Conservation (phyloP, 2,797 vertebrate species). For the Myoxocephalus aenaeus region DNA sequence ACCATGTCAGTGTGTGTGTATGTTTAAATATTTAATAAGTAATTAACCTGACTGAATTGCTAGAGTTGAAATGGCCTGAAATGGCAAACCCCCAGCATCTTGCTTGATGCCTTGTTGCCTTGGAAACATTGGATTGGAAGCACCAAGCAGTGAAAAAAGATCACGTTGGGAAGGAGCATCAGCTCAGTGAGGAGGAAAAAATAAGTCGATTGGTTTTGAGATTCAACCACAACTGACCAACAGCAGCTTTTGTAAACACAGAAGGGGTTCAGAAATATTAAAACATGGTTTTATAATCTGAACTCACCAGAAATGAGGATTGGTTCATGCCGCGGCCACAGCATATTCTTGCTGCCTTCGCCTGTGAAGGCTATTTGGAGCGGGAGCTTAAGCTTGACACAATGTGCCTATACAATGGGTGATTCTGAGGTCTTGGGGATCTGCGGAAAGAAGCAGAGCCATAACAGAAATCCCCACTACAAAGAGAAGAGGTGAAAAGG, state of each 20-base stretch:
- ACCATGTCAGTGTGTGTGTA: slow-evolving; percentile 42
- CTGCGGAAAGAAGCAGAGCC: slow-evolving; percentile 76
- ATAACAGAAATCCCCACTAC: slow-evolving; percentile 82
- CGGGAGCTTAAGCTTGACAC: slow-evolving; percentile 80
- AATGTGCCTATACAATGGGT: slow-evolving; percentile 79
- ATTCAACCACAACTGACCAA: slow-evolving; percentile 78
- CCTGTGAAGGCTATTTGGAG: slow-evolving; percentile 72
- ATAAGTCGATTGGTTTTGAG: slow-evolving; percentile 78
- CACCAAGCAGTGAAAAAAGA: slow-evolving; percentile 54
- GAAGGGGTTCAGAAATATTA: slow-evolving; percentile 57
- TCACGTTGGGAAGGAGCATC: slow-evolving; percentile 66
- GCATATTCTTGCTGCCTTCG: slow-evolving; percentile 75
- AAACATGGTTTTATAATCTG: slow-evolving; percentile 72
- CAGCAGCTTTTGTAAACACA: slow-evolving; percentile 71
- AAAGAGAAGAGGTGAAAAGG: slow-evolving; percentile 82
- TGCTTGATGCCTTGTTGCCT: slow-evolving; percentile 72
- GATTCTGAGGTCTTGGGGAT: slow-evolving; percentile 81
- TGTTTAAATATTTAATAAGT: slow-evolving; percentile 71
- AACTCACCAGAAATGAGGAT: slow-evolving; percentile 67
- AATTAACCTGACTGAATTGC: slow-evolving; percentile 72
- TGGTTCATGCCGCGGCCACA: slow-evolving; percentile 63
- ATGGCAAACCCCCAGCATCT: slow-evolving; percentile 63
- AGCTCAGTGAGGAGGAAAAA: slow-evolving; percentile 38
- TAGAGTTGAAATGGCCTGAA: slow-evolving; percentile 51
- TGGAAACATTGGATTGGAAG: slow-evolving; percentile 77